These are phyloP conservation scores for Lipophrys pholis DNA, from an alignment of 2,113 vertebrate genomes.

Conservation along the genomic window DNA sequence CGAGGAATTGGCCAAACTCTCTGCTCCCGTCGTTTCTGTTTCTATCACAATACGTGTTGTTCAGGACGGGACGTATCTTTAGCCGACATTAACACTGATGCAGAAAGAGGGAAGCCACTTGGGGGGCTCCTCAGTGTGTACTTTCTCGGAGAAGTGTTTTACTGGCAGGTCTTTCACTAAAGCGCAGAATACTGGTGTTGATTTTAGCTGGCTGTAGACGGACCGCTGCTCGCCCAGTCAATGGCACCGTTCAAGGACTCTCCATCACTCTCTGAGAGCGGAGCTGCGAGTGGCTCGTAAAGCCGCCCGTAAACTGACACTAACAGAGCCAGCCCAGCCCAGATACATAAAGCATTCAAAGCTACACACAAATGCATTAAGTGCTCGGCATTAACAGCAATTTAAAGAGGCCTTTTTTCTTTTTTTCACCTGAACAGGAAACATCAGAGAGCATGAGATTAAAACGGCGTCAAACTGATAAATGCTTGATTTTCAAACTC, in stretches of 20 bases:
- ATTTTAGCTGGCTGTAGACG: slow-evolving; percentile 73
- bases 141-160: slow-evolving; percentile 68
- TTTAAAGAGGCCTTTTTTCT: not conserved
- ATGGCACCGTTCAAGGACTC: slow-evolving; percentile 74
- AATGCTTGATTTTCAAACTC: slow-evolving; percentile 40
- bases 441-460: slow-evolving; percentile 11
- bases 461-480: slow-evolving; percentile 40
- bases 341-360: slow-evolving; percentile 54
- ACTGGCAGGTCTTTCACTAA: slow-evolving; percentile 70
- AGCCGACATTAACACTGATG: slow-evolving; percentile 24
- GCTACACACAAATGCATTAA: slow-evolving; percentile 40
- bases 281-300: slow-evolving; percentile 72
- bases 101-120: slow-evolving; percentile 40
- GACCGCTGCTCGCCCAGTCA: slow-evolving; percentile 67
- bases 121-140: slow-evolving; percentile 33
- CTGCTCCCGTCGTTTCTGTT: not conserved
- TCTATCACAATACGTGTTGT: slow-evolving; percentile 6
- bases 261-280: slow-evolving; percentile 67
- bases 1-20: slow-evolving; percentile 11
- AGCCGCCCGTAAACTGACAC: slow-evolving; percentile 72
- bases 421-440: slow-evolving; percentile 24
- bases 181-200: slow-evolving; percentile 79
- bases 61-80: slow-evolving; percentile 9
- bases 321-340: slow-evolving; percentile 53
- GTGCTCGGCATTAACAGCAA: slow-evolving; percentile 24